Percentiles rank a stretch among this genome's conserved stretches.
Evolutionary conservation across 1,140 invertebrate species (phyloP).

Genomic region (Papilio aristodemus): DNA sequence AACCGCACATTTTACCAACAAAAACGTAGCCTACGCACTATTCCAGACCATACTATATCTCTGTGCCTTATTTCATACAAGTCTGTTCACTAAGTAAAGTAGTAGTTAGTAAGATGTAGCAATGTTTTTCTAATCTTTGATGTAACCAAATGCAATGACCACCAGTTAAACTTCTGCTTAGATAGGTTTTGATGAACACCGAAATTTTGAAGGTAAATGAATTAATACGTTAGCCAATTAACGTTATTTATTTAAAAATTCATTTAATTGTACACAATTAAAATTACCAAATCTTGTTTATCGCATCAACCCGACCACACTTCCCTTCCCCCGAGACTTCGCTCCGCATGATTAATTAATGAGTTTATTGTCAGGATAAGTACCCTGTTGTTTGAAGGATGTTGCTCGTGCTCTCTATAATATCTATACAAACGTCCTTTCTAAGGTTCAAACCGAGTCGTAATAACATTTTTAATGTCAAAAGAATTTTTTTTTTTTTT

Average conservation of each 20-base stretch:
- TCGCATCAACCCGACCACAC: not conserved
- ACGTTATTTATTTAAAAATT: not conserved
- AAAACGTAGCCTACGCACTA: too few species aligned
- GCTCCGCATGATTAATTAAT: conserved; percentile 15
- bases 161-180: too few species aligned
- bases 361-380: conserved; percentile 20
- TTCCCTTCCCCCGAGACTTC: not conserved
- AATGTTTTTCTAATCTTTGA: too few species aligned
- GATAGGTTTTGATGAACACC: not conserved
- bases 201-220: not conserved
- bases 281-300: not conserved
- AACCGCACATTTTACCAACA: too few species aligned
- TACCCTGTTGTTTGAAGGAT: conserved; percentile 16
- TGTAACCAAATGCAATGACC: too few species aligned
- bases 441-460: conserved; percentile 6
- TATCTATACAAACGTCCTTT: conserved; percentile 1
- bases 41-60: too few species aligned
- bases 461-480: too few species aligned
- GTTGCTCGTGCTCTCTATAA: conserved; percentile 2
- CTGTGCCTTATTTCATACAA: too few species aligned
- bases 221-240: not conserved
- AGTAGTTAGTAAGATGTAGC: too few species aligned
- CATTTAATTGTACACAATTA: not conserved
- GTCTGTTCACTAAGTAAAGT: too few species aligned
- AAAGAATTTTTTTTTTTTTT: too few species aligned